Conservation (phyloP, 2,113 vertebrate species). For the Strix aluco region DNA sequence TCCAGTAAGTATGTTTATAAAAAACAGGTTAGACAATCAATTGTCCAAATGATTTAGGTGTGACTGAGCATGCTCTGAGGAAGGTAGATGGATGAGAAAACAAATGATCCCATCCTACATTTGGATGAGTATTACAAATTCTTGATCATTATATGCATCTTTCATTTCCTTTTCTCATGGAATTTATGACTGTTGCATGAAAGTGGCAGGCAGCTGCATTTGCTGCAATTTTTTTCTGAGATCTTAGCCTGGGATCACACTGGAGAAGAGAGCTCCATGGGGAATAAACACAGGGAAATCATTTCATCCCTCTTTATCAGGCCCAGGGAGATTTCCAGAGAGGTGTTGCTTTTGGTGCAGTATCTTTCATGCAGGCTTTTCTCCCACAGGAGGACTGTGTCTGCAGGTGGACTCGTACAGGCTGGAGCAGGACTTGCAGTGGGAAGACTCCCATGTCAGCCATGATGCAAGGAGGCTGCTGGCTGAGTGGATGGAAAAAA, state of each 20-base stretch:
- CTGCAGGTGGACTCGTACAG: background rate
- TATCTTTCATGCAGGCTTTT: background rate
- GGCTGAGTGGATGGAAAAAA: background rate
- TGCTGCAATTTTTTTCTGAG: background rate
- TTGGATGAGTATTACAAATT: background rate
- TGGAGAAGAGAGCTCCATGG: background rate
- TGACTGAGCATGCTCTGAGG: background rate
- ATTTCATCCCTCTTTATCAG: background rate
- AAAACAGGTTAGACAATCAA: background rate
- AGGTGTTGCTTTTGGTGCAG: background rate
- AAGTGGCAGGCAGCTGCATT: background rate
- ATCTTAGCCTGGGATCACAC: background rate
- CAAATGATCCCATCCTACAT: background rate
- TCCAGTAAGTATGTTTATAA: background rate
- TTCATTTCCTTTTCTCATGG: background rate
- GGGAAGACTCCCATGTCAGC: background rate
- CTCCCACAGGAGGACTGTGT: background rate
- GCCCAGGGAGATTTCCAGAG: background rate
- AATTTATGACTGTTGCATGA: background rate
- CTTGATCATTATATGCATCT: background rate
- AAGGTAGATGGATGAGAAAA: background rate
- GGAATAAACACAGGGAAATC: background rate
- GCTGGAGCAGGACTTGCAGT: background rate
- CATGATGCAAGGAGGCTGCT: background rate
- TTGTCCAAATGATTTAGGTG: background rate